Evolutionary conservation across 2,113 vertebrate species (phyloP).

Genomic region (Aix galericulata): DNA sequence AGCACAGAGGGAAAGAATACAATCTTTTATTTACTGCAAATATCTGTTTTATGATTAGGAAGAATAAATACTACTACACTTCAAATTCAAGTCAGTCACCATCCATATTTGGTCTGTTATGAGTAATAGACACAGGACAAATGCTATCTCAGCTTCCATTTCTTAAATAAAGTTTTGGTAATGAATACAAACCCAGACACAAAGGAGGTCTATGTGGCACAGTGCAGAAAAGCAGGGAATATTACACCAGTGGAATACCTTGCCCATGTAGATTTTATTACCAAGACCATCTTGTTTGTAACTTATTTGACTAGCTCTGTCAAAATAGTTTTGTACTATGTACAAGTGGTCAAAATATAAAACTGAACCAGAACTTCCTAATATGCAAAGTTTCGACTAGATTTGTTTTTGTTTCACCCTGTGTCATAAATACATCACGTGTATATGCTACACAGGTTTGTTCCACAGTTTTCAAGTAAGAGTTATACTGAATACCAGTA

Average conservation of each 20-base stretch:
- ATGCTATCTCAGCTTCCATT: neutral
- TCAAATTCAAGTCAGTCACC: neutral
- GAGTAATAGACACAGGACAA: neutral
- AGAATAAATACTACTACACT: neutral
- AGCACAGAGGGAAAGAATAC: neutral
- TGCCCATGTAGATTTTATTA: neutral
- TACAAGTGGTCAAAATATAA: neutral
- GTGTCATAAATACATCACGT: neutral
- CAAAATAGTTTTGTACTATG: neutral
- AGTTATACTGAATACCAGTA: neutral
- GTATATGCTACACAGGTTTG: neutral
- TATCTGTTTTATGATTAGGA: conserved; percentile 3
- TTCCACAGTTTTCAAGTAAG: neutral
- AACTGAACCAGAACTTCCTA: neutral
- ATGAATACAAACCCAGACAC: neutral
- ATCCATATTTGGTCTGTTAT: neutral
- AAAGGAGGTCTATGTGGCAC: neutral
- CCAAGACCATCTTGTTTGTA: neutral
- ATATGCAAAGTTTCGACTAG: neutral
- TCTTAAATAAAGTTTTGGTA: neutral
- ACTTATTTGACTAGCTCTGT: neutral
- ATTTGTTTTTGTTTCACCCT: neutral
- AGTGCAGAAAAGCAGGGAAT: neutral
- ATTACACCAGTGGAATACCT: neutral
- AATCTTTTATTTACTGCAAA: neutral